Conservation (phyloP, 2,113 vertebrate genomes). For the Beaufortia kweichowensis region DNA sequence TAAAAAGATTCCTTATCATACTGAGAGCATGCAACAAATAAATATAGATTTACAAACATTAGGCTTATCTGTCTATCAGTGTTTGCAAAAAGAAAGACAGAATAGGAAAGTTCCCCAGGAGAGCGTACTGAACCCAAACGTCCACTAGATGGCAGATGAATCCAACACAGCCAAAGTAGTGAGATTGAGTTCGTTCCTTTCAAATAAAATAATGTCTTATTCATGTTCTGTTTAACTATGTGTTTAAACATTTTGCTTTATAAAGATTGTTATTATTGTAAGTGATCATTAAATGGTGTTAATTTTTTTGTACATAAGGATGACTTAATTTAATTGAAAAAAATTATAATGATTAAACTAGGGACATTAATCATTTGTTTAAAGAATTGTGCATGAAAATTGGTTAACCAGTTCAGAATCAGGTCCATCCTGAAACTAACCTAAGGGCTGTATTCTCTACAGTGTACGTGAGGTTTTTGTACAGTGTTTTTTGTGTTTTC, state of each 20-base stretch:
- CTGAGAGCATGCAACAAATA: no score
- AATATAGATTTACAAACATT: no score
- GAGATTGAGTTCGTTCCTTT: neutral
- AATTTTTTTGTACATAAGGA: neutral
- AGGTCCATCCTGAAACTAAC: no score
- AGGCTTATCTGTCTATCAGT: no score
- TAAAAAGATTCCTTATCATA: no score
- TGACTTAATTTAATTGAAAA: neutral
- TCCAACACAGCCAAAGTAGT: neutral
- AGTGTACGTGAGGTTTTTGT: constrained; percentile 32
- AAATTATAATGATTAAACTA: neutral
- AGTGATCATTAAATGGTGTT: neutral
- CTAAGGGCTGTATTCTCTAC: no score
- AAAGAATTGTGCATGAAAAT: neutral
- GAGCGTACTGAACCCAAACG: neutral
- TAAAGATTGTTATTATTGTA: neutral
- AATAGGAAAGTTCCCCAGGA: neutral
- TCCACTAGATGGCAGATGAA: constrained; percentile 18
- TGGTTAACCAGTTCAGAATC: neutral
- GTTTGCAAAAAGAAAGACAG: no score
- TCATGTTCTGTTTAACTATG: neutral
- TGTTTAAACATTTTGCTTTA: neutral
- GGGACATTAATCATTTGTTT: no score
- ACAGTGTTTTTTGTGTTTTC: constrained; percentile 8
- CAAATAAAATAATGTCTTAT: neutral